Conservation (phyloP, 2,797 vertebrate species). For the Paratrypauchen microcephalus region DNA sequence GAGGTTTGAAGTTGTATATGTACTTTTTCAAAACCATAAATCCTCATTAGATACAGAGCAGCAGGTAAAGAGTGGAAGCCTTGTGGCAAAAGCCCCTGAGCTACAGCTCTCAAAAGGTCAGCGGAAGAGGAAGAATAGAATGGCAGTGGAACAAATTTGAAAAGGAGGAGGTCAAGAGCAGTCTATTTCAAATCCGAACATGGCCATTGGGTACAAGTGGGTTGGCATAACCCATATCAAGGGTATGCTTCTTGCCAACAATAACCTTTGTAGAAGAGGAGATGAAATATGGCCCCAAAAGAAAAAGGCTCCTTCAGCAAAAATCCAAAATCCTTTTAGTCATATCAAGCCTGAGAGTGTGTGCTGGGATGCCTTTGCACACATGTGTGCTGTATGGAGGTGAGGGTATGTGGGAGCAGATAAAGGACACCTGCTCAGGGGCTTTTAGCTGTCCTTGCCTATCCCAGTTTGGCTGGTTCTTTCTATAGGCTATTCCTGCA, state of each 20-base stretch:
- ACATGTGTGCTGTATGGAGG: conserved; percentile 14
- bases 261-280: conserved; percentile 67
- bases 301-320: conserved; percentile 61
- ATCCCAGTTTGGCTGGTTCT: conserved; percentile 38
- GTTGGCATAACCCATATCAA: conserved; percentile 67
- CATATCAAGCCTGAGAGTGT: conserved; percentile 64
- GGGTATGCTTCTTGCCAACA: conserved; percentile 56
- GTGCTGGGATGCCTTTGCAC: conserved; percentile 42
- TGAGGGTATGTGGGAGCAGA: conserved; percentile 11
- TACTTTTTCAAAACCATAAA: conserved; percentile 10
- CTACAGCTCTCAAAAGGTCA: conserved; percentile 58
- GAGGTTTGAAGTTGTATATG: conserved; percentile 6
- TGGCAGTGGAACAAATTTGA: conserved; percentile 58
- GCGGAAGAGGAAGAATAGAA: conserved; percentile 55
- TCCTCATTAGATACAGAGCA: conserved; percentile 19
- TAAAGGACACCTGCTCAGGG: conserved; percentile 19
- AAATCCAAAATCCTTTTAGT: conserved; percentile 63
- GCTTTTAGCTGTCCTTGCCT: conserved; percentile 10
- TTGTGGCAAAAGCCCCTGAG: conserved; percentile 59
- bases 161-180: conserved; percentile 71
- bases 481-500: conserved; percentile 4
- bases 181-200: conserved; percentile 75
- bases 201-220: conserved; percentile 59
- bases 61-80: conserved; percentile 43
- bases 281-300: conserved; percentile 45